A percentile compares a stretch with the other conserved stretches of the same genome.
phyloP scores from a whole-genome alignment of 2,113 vertebrate genomes.

The Gopherus evgoodei region DNA sequence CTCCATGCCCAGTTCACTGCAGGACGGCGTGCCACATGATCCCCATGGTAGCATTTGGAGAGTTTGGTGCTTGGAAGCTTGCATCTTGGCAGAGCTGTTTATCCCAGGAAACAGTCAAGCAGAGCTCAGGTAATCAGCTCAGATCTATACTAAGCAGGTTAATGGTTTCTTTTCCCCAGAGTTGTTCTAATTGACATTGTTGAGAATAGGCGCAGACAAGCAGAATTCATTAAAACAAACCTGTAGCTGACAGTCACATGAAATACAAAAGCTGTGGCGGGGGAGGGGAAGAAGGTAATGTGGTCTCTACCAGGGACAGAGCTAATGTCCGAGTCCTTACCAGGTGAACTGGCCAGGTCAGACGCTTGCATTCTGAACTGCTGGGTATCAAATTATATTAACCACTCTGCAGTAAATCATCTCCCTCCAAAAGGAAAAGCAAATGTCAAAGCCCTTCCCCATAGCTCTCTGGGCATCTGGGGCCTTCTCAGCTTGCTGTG shows the following conservation, averaged over 20 bases:
- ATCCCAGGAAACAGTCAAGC: not conserved
- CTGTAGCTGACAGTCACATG: not conserved
- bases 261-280: rapidly evolving
- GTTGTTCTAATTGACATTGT: conserved; percentile 39
- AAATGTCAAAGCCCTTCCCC: not conserved
- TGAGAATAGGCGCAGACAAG: conserved; percentile 22
- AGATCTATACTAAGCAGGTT: conserved; percentile 4
- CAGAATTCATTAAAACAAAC: not conserved
- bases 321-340: not conserved
- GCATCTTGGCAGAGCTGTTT: conserved; percentile 18
- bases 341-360: not conserved
- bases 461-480: conserved; percentile 18
- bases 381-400: rapidly evolving
- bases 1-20: not conserved
- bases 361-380: not conserved
- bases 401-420: rapidly evolving
- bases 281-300: not conserved
- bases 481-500: not conserved
- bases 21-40: not conserved
- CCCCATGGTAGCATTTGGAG: not conserved
- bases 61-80: conserved; percentile 11
- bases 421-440: not conserved
- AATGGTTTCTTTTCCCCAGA: conserved; percentile 17
- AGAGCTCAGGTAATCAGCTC: not conserved
- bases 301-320: rapidly evolving